phyloP scores from a whole-genome alignment of 2,113 vertebrate species.

The Bos javanicus region DNA sequence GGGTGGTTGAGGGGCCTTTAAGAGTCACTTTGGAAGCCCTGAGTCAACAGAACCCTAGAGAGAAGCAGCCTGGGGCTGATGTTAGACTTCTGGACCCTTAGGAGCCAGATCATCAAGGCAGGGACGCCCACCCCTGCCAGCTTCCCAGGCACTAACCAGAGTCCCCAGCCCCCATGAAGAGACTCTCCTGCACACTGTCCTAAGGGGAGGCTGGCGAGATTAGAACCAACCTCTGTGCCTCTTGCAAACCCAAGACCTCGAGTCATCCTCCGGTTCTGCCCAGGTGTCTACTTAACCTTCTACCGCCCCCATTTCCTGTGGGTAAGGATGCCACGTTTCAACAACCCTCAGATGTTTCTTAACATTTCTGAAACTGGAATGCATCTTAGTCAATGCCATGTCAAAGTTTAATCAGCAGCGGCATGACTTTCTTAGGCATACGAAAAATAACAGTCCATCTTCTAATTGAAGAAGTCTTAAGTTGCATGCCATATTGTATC shows the following conservation, averaged over 20 bases:
- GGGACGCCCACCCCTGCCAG: accelerated
- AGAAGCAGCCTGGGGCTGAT: neutral
- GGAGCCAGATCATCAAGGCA: neutral
- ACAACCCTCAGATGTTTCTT: neutral
- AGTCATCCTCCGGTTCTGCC: neutral
- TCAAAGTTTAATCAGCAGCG: neutral
- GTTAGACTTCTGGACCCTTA: neutral
- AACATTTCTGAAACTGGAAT: neutral
- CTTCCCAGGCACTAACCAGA: neutral
- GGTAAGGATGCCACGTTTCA: neutral
- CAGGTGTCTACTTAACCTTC: neutral
- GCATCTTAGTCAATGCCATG: neutral
- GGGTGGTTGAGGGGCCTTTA: neutral
- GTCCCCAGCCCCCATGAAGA: neutral
- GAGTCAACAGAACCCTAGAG: neutral
- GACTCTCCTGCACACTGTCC: neutral
- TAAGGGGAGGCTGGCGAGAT: neutral
- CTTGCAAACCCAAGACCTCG: neutral
- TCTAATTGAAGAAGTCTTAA: neutral
- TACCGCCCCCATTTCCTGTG: neutral
- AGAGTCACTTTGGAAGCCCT: neutral
- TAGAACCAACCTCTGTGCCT: neutral
- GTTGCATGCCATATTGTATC: neutral
- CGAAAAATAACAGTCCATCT: neutral
- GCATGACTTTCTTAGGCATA: neutral